A percentile compares a stretch with the other conserved stretches of the same genome.
Evolutionary conservation across 2,797 vertebrate species (phyloP).

Genomic region (Menidia menidia): DNA sequence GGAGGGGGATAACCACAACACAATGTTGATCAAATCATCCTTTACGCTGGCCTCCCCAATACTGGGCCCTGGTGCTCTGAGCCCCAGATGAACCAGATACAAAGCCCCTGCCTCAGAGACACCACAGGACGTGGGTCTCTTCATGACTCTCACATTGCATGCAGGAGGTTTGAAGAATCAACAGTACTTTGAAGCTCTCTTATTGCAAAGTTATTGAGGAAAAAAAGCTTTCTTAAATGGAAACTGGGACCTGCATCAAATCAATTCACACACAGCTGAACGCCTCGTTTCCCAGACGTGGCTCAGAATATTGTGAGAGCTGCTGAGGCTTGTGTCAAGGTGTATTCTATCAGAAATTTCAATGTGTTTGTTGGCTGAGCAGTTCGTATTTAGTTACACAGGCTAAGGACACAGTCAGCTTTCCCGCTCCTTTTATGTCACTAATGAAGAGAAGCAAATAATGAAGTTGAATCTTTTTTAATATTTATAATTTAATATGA

Average conservation of each 20-base stretch:
- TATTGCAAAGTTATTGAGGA: slow-evolving; percentile 12
- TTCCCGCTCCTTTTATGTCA: no score
- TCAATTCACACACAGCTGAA: slow-evolving; percentile 33
- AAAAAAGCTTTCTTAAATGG: slow-evolving; percentile 14
- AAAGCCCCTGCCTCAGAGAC: slow-evolving; percentile 27
- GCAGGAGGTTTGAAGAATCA: slow-evolving; percentile 52
- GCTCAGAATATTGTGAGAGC: slow-evolving; percentile 16
- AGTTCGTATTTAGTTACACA: no score
- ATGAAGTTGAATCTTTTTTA: no score
- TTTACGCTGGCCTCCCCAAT: slow-evolving; percentile 7
- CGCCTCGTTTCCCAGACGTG: slow-evolving; percentile 32
- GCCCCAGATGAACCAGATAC: slow-evolving; percentile 23
- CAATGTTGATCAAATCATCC: neutral
- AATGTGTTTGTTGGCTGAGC: slow-evolving; percentile 1
- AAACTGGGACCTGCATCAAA: slow-evolving; percentile 23
- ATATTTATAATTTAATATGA: no score
- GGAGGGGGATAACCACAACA: slow-evolving; percentile 4
- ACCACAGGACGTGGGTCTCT: slow-evolving; percentile 44
- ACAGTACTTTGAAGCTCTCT: slow-evolving; percentile 28
- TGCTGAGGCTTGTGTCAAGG: slow-evolving; percentile 18
- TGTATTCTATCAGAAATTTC: slow-evolving; percentile 1
- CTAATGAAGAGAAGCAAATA: no score
- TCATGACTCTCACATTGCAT: slow-evolving; percentile 25
- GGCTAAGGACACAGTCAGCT: no score
- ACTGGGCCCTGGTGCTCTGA: slow-evolving; percentile 8